Base-by-base conservation (phyloP, 2,797 vertebrate species). In the Odontamblyopus rebecca region DNA sequence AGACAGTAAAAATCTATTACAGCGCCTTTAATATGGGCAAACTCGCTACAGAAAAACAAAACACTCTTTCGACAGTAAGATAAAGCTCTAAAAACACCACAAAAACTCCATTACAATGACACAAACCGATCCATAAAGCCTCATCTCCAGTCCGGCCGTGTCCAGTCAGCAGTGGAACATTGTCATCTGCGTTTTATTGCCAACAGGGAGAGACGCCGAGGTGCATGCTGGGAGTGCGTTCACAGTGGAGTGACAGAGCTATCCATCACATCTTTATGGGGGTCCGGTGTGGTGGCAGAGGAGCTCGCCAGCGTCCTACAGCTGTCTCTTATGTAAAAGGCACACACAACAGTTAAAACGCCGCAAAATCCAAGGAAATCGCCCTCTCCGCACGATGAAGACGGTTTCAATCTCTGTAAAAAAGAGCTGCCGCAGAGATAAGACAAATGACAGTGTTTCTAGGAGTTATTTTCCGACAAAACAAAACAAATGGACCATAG, bases 251-350 rank as follows among this genome's bases (percentile, higher is more conserved):
- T 86, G 86, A 88, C 82, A 86, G 82, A 63, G 2, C 79, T 56
- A 90, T 91, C 87, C 86, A 89, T 90, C 87, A 90, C 56, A 2
- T 67, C 53, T 85, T 89, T 89, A 90, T 88, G 83, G 75, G 71
- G 71, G 83, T 76, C 76, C 77, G 38, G 75, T 77, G 79, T 73
- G 80, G 83, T 80, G 78, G 78, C 82, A 77, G 68, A 27, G 73
- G 80, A 38, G 76, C 4, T 35, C 71, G 76, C 4, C 32, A 69
- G 73, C 70, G 85, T 89, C 83, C 86, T 89, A 84, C 83, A 82
- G 85, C 85, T 85, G 87, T 89, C 87, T 53, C 86, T 38, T 86
- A 75, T 72, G 82, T 70, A 82, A 80, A 85, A 66, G 41, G 48
- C 64, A 29, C 44, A 48, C 44, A 9, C 23, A 5, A 4, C 15